A percentile compares a stretch with the other conserved stretches of the same genome.
phyloP scores from a whole-genome alignment of 2,113 vertebrate species.

The Romanogobio albipinnatus region DNA sequence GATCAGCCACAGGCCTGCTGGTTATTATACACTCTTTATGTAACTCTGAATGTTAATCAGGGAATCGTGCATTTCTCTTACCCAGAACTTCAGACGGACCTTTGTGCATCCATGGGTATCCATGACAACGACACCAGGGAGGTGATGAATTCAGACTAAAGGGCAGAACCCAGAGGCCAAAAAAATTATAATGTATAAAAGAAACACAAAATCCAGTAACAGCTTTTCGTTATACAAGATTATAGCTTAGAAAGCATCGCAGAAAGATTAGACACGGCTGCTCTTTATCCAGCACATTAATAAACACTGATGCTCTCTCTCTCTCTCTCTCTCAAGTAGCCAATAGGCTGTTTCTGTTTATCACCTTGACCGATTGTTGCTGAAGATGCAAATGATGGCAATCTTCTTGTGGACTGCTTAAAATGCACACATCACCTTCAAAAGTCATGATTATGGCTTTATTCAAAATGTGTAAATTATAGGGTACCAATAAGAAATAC shows the following conservation, averaged over 20 bases:
- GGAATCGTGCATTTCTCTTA: constrained; percentile 30
- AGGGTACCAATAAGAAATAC: not conserved
- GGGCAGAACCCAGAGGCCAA: constrained; percentile 3
- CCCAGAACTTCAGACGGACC: constrained; percentile 29
- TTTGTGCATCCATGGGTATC: not conserved
- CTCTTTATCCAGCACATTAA: constrained; percentile 12
- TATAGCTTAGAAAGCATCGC: not conserved
- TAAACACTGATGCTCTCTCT: not conserved
- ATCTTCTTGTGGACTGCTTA: constrained; percentile 1
- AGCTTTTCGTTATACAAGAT: constrained; percentile 6
- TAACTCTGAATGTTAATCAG: constrained; percentile 51
- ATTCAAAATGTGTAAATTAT: not conserved
- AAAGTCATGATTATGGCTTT: not conserved
- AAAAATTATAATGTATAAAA: not conserved
- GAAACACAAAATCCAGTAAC: not conserved
- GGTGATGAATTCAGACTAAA: constrained; percentile 21
- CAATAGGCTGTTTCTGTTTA: not conserved
- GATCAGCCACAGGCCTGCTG: constrained; percentile 15
- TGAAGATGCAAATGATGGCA: not conserved
- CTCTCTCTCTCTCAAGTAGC: not conserved
- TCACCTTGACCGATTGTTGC: not conserved
- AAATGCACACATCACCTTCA: not conserved
- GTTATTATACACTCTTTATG: constrained; percentile 28
- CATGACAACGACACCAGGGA: not conserved
- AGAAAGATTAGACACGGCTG: constrained; percentile 10